Evolutionary conservation across 2,888 invertebrate species (phyloP).

Genomic region (Kryphioiulus occultus): DNA sequence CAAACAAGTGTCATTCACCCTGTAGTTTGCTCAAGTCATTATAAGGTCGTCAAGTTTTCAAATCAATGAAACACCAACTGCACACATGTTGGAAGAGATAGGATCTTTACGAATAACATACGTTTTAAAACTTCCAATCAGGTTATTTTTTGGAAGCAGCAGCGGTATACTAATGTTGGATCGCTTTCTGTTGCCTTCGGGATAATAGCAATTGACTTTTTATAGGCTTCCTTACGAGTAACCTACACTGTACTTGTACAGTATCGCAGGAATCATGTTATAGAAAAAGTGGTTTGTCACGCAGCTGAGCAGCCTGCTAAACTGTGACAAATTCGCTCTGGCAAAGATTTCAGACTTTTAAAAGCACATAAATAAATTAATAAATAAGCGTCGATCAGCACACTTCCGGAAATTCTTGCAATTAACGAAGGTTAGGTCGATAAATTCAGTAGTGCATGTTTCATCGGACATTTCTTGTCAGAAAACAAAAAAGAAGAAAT

Average conservation of each 20-base stretch:
- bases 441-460: no score
- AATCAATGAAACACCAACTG: not conserved
- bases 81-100: not conserved
- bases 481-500: no score
- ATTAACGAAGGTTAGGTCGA: not conserved
- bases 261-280: not conserved
- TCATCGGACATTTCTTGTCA: no score
- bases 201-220: not conserved
- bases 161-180: not conserved
- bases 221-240: not conserved
- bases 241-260: no score
- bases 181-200: not conserved
- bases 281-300: not conserved
- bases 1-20: not conserved
- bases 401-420: conserved; percentile 15
- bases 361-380: conserved; percentile 23
- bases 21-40: not conserved
- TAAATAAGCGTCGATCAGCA: conserved; percentile 12
- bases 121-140: not conserved
- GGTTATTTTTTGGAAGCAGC: not conserved
- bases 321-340: not conserved
- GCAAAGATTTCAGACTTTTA: not conserved
- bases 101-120: not conserved
- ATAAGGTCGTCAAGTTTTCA: not conserved
- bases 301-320: not conserved